A percentile compares a stretch with the other conserved stretches of the same genome.
Conservation (phyloP, 2,113 vertebrate genomes). For the Oreochromis spilurus region DNA sequence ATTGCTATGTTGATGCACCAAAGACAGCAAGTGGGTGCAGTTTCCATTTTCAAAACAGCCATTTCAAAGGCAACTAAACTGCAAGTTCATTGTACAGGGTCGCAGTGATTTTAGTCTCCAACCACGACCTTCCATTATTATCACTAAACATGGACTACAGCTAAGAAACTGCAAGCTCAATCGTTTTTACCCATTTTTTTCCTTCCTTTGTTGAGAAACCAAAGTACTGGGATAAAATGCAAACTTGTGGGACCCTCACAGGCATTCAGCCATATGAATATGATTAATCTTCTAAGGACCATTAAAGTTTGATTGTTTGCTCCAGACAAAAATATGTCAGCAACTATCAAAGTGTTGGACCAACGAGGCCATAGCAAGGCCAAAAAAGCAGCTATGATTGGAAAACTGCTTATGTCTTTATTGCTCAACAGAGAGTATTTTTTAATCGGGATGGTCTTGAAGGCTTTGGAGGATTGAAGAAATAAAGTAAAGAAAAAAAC, state of each 20-base stretch:
- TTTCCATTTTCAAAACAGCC: too few species aligned
- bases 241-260: background rate
- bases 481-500: background rate
- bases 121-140: background rate
- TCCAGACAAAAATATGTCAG: background rate
- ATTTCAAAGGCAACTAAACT: too few species aligned
- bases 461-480: background rate
- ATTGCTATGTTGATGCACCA: too few species aligned
- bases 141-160: background rate
- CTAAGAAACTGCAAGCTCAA: background rate
- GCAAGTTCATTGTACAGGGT: too few species aligned
- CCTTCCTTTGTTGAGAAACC: background rate
- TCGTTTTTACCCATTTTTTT: too few species aligned
- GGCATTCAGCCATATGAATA: background rate
- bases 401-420: background rate
- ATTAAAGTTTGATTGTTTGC: background rate
- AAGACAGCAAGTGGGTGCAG: too few species aligned
- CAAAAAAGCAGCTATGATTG: background rate
- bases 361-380: background rate
- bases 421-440: background rate
- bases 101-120: background rate
- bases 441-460: background rate
- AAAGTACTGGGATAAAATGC: background rate
- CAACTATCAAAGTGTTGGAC: background rate
- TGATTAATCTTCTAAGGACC: background rate